Evolutionary conservation across 2,797 vertebrate genomes (phyloP), one percentile per base, ranked within the genome.

Genomic region (Furcifer pardalis): DNA sequence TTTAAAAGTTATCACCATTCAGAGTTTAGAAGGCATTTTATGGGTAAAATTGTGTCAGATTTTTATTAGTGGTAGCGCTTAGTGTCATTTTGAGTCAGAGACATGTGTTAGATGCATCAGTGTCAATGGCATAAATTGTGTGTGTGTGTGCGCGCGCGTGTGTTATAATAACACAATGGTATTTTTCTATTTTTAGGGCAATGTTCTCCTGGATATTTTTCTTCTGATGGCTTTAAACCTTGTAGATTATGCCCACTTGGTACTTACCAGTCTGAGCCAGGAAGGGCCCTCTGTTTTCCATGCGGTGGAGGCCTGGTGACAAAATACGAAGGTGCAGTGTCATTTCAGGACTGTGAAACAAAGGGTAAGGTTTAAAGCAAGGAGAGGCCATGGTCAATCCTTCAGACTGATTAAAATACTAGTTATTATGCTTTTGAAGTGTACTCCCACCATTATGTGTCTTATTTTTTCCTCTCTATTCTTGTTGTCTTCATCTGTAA

Each of bases 261-360:
- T 81, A 96, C 94, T 0, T 99, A 98, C 89, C 98, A 99, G 93
- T 96, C 97, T 0, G 98, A 99, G 80, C 95, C 97, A 0, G 98
- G 98, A 35, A 97, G 98, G 2, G 98, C 98, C 0, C 93, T 97
- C 72, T 99, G 98, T 94, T 99, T 99, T 84, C 92, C 96, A 59
- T 99, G 98, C 9, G 98, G 98, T 0, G 98, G 98, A 79, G 98
- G 97, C 2, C 96, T 99, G 35, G 96, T 97, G 94, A 99, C 98
- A 89, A 99, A 98, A 90, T 96, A 97, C 0, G 96, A 96, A 82
- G 97, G 95, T 12, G 95, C 97, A 0, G 90, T 97, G 73, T 97
- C 98, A 79, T 99, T 99, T 93, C 97, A 97, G 92, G 98, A 99
- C 94, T 99, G 98, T 13, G 98, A 99, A 94, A 97, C 98, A 89